Evolutionary conservation across 92 coral and sea anemone species (phyloP).

Genomic region (Bergia sp.): DNA sequence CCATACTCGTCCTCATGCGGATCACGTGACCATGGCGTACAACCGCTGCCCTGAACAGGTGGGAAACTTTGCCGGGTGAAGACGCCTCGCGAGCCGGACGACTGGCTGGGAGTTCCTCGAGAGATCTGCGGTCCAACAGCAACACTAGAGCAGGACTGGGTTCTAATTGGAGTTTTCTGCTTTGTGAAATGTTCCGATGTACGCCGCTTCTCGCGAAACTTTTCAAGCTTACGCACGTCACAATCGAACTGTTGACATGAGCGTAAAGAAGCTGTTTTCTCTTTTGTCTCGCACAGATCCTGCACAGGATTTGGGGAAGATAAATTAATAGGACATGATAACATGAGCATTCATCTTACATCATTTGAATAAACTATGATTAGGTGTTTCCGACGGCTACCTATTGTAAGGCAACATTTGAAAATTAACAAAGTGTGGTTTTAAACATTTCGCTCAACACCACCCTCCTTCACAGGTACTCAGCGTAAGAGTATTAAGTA

Average conservation of each 20-base stretch:
- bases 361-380: too few relatives aligned
- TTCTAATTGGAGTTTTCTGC: constrained; percentile 3
- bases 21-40: neutral
- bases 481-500: too few relatives aligned
- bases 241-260: neutral
- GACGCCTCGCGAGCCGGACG: neutral
- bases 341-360: too few relatives aligned
- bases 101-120: neutral
- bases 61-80: constrained; percentile 23
- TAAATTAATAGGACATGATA: neutral
- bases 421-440: too few relatives aligned
- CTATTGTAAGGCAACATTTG: too few relatives aligned
- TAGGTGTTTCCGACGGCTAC: too few relatives aligned
- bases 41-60: neutral
- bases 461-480: too few relatives aligned
- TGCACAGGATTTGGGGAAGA: neutral
- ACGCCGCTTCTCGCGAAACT: neutral
- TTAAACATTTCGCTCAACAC: too few relatives aligned
- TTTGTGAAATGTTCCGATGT: neutral
- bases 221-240: neutral
- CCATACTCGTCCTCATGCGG: neutral
- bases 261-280: neutral
- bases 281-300: neutral
- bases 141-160: constrained; percentile 31
- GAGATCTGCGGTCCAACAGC: constrained; percentile 2